Evolutionary conservation across 1,140 invertebrate genomes (phyloP), one percentile per base, ranked within the genome.

Genomic region (Pseudomyrmex cubaensis): DNA sequence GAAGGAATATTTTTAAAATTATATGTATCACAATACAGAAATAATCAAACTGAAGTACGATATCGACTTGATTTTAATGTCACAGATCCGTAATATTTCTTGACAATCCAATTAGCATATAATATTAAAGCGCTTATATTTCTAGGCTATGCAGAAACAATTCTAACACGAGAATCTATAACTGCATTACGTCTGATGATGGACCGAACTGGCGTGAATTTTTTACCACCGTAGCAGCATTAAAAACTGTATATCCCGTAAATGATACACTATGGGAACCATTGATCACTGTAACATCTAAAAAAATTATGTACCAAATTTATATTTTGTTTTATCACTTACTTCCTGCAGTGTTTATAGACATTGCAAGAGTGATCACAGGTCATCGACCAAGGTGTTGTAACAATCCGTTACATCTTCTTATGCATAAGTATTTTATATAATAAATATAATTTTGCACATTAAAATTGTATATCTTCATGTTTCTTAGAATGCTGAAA

Each of bases 401-500:
- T n/a, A 48, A 15, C n/a, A 57, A 48, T 66, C 72, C 44, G 69
- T 25, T 8, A 15, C 9, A 50, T 13, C 0, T 50, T 50, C 15
- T 12, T 48, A 2, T 3, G 4, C 17, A 17, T 0, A 35, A 35
- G 35, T 35, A 35, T 5, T 35, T 35, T 15, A n/a, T 25, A 4
- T 69, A 50, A 70, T 54, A 25, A 22, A 25, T n/a, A 25, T 67
- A 22, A 17, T 8, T 12, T 67, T 20, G 44, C 15, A 22, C 15
- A 50, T 25, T 1, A 1, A 25, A 25, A 25, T 25, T 22, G 12
- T 69, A 44, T 64, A 78, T 57, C 35, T 57, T 57, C 12, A 57
- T 17, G 5, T 57, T 12, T 87, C 88, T n/a, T 84, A 96, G 95
- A 90, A 94, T 98, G 90, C 91, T 96, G 74, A 96, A 96, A 85